Evolutionary conservation across 1,140 invertebrate species (phyloP), one percentile per base, ranked within the genome.

Genomic region (Camponotus pennsylvanicus): DNA sequence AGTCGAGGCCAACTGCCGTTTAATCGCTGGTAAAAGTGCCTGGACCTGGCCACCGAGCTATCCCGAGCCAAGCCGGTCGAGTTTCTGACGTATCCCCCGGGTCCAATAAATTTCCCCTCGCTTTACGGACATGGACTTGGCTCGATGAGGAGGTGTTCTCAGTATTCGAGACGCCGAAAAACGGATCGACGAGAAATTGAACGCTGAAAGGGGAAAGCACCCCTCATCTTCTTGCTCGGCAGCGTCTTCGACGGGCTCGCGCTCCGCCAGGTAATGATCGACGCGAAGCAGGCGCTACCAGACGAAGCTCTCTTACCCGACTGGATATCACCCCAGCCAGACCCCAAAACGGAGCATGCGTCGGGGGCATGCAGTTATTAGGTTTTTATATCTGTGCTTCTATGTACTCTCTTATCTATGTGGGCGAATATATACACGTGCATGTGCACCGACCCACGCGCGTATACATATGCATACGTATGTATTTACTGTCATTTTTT

Each of bases 261-360:
- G 55, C 79, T 73, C 45, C 55, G 40, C 57, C 79, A 75, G 69
- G 79, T 83, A 83, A 83, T 75, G 79, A 83, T 83, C 79, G 79
- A 83, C 69, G 57, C 69, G 55, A 42, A 55, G 34, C 66, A 64
- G 49, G 8, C 49, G 49, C 49, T 73, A 73, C 49, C 69, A 75
- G 55, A 59, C 79, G 55, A 83, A n/a, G 69, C 79, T 83, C 69
- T 83, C 55, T 83, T 49, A 83, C 69, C 69, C 79, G 69, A 83
- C 79, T 83, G 69, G 79, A 61, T 75, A 83, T 83, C 57, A 83
- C 69, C 79, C 79, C 79, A 37, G 55, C 40, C 69, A 75, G 40
- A 42, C 45, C 64, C 69, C 42, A 67, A 34, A 61, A 83, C 79
- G 69, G 79, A 83, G 79, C 79, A 83, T 83, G 79, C 79, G 79